A percentile compares a stretch with the other conserved stretches of the same genome.
Evolutionary conservation across 2,888 invertebrate genomes (phyloP).

Genomic region (Cactoblastis cactorum): DNA sequence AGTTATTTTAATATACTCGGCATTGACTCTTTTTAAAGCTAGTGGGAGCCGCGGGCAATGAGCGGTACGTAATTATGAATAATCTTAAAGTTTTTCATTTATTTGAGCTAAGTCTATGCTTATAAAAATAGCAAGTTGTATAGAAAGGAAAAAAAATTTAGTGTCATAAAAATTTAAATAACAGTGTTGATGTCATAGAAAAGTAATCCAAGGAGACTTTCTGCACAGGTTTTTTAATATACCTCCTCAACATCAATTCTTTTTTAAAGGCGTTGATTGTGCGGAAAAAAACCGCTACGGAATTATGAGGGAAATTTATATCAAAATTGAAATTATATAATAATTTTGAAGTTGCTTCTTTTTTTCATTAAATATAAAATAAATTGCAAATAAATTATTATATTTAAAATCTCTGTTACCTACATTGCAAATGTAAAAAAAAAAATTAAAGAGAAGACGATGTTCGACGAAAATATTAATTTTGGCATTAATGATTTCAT

Average conservation of each 20-base stretch:
- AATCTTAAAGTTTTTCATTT: neutral
- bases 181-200: too few relatives aligned
- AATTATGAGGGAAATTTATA: too few relatives aligned
- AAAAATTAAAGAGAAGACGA: too few relatives aligned
- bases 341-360: neutral
- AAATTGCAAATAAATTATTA: neutral
- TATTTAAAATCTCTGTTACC: neutral
- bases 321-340: too few relatives aligned
- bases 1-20: conserved; percentile 42
- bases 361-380: neutral
- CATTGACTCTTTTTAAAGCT: neutral
- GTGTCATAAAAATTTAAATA: neutral
- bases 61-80: neutral
- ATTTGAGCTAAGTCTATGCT: neutral
- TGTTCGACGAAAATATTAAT: too few relatives aligned
- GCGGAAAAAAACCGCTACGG: neutral
- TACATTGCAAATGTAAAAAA: too few relatives aligned
- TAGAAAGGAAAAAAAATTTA: neutral
- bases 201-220: too few relatives aligned
- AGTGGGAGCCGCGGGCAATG: neutral
- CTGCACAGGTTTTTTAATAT: too few relatives aligned
- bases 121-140: too few relatives aligned
- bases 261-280: too few relatives aligned
- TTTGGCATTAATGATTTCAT: too few relatives aligned
- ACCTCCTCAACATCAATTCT: too few relatives aligned